These are phyloP conservation scores for Octodon degus DNA, from an alignment of 2,113 vertebrate species.

Conservation along the genomic window DNA sequence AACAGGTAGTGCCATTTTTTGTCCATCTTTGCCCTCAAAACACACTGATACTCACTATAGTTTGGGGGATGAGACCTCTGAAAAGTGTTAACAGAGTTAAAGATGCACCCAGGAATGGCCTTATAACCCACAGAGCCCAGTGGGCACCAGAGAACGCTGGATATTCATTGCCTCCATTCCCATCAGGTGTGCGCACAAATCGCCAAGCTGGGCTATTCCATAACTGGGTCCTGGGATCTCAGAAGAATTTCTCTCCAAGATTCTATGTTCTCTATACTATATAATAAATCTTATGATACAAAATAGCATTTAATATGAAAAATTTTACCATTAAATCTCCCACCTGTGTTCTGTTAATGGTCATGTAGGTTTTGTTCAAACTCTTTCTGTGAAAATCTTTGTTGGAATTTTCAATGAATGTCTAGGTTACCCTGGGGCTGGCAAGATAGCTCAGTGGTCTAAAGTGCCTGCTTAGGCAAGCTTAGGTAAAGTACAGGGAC, in stretches of 20 bases:
- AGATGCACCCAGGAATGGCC: neutral
- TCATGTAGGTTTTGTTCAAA: neutral
- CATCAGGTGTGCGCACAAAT: neutral
- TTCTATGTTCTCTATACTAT: neutral
- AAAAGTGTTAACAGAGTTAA: neutral
- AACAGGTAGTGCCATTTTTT: neutral
- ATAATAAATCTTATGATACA: neutral
- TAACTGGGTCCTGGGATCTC: neutral
- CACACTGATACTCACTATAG: neutral
- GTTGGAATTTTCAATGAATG: neutral
- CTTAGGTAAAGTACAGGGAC: no score
- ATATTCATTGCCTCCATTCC: neutral
- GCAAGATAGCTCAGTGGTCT: no score
- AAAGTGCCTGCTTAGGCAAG: no score
- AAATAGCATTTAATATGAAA: neutral
- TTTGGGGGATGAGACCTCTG: neutral
- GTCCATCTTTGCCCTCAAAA: neutral
- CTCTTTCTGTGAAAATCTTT: neutral
- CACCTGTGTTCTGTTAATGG: neutral
- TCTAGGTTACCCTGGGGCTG: neutral
- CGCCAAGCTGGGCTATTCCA: neutral
- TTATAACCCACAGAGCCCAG: neutral
- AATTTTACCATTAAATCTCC: neutral
- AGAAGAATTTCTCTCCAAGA: neutral
- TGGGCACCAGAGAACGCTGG: neutral